Conservation (phyloP, 1,140 invertebrate species). For the Philaenus spumarius region DNA sequence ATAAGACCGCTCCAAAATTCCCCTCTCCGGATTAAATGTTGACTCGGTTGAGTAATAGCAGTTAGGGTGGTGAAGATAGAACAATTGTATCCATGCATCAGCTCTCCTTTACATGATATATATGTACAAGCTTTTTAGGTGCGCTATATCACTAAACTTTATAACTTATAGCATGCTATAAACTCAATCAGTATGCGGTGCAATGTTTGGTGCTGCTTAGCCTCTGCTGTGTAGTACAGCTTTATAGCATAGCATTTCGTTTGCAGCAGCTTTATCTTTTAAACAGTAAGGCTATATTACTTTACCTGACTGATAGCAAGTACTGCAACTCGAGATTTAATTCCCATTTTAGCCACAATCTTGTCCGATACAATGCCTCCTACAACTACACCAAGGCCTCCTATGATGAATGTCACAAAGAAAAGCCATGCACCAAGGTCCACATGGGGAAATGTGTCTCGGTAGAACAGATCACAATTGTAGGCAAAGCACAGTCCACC, state of each 20-base stretch:
- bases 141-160: too few species aligned
- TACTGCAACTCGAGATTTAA: constrained; percentile 74
- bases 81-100: too few species aligned
- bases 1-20: too few species aligned
- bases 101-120: too few species aligned
- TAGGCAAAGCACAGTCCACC: constrained; percentile 85
- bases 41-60: too few species aligned
- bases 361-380: constrained; percentile 86
- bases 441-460: constrained; percentile 77
- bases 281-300: not conserved
- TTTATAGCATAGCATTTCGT: not conserved
- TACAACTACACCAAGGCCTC: constrained; percentile 77
- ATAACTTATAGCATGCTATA: too few species aligned
- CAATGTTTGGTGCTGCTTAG: too few species aligned
- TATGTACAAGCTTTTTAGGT: too few species aligned
- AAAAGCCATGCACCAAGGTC: constrained; percentile 85
- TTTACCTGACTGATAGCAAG: constrained; percentile 65
- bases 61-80: too few species aligned
- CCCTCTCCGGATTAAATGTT: too few species aligned
- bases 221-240: not conserved
- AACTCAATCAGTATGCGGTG: too few species aligned
- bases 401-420: constrained; percentile 77
- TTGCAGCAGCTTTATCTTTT: not conserved
- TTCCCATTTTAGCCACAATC: constrained; percentile 79
- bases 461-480: constrained; percentile 83